Percentiles rank a stretch among this genome's conserved stretches.
phyloP scores from a whole-genome alignment of 2,888 invertebrate species.

The Campoletis raptor region DNA sequence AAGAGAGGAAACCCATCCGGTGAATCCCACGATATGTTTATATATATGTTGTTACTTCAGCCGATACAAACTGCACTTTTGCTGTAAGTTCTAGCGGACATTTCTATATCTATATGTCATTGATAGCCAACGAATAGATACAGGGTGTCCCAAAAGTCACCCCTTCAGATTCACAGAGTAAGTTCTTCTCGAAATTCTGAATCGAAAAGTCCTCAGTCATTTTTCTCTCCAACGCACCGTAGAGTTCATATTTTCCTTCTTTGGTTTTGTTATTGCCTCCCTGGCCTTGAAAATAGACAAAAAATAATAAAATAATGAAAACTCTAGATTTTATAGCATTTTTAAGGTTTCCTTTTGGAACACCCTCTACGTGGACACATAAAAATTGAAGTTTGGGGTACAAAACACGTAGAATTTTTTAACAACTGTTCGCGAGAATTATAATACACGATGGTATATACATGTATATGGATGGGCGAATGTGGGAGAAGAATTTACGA shows the following conservation, averaged over 20 bases:
- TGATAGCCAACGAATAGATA: not conserved
- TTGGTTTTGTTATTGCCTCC: not conserved
- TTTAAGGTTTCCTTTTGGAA: not conserved
- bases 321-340: not conserved
- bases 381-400: slow-evolving; percentile 11
- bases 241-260: not conserved
- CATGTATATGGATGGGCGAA: slow-evolving; percentile 37
- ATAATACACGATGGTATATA: slow-evolving; percentile 30
- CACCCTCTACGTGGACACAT: not conserved
- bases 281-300: not conserved
- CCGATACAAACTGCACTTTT: slow-evolving; percentile 33
- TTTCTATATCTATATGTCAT: not conserved
- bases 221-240: not conserved
- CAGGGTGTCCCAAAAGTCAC: not conserved
- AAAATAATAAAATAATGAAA: not conserved
- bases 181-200: not conserved
- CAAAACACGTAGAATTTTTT: slow-evolving; percentile 48
- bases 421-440: slow-evolving; percentile 34
- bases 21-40: slow-evolving; percentile 14
- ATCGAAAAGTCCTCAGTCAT: not conserved
- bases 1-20: slow-evolving; percentile 44
- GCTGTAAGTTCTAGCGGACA: not conserved
- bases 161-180: not conserved
- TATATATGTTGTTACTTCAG: not conserved
- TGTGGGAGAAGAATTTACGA: slow-evolving; percentile 56